Percentiles rank a stretch among this genome's conserved stretches.
phyloP scores from a whole-genome alignment of 92 coral and sea anemone genomes.

The Actinostola sp. region DNA sequence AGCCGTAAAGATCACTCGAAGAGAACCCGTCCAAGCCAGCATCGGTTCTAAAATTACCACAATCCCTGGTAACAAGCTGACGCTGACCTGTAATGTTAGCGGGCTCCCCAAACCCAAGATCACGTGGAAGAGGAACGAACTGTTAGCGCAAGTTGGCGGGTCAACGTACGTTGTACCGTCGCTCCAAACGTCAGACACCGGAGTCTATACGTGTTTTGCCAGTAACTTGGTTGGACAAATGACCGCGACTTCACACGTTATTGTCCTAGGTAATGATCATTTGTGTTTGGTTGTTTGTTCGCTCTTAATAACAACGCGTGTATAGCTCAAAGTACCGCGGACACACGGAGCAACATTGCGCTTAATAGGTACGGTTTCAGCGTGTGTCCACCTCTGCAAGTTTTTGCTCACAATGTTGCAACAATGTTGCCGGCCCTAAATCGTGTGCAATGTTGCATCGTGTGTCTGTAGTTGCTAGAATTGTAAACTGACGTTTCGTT shows the following conservation, averaged over 20 bases:
- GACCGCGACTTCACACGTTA: constrained; percentile 36
- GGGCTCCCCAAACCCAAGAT: constrained; percentile 72
- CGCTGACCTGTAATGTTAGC: constrained; percentile 74
- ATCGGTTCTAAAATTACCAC: constrained; percentile 73
- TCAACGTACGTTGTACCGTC: constrained; percentile 30
- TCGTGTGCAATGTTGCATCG: too few species aligned
- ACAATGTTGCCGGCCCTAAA: too few species aligned
- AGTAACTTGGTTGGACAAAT: constrained; percentile 74
- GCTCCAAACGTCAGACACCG: constrained; percentile 63
- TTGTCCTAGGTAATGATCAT: constrained; percentile 65
- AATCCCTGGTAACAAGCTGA: constrained; percentile 63
- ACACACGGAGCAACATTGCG: too few species aligned
- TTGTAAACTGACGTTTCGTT: too few species aligned
- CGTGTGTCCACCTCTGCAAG: too few species aligned
- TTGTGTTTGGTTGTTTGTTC: too few species aligned
- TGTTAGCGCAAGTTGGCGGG: constrained; percentile 38
- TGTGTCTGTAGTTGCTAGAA: too few species aligned
- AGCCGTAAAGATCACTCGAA: constrained; percentile 25
- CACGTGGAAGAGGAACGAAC: constrained; percentile 65
- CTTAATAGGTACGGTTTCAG: too few species aligned
- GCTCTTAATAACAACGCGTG: too few species aligned
- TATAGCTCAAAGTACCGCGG: too few species aligned
- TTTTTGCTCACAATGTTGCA: too few species aligned
- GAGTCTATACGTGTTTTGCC: constrained; percentile 82
- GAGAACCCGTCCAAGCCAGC: constrained; percentile 50